A percentile compares a stretch with the other conserved stretches of the same genome.
phyloP scores from a whole-genome alignment of 1,140 invertebrate species.

The Drosophila rhopaloa region DNA sequence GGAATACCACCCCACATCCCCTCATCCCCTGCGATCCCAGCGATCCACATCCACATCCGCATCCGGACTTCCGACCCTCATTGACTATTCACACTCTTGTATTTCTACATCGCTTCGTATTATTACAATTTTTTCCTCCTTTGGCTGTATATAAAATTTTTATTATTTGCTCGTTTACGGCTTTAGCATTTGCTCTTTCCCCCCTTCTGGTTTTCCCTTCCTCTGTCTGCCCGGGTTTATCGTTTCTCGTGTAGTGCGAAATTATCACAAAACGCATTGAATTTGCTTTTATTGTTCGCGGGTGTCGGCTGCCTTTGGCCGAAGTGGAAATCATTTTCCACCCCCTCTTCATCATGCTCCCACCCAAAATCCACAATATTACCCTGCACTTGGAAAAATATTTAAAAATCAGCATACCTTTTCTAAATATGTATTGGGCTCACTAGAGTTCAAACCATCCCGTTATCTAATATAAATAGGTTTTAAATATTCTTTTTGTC shows the following conservation, averaged over 20 bases:
- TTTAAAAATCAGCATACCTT: neutral
- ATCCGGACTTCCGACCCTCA: slow-evolving; percentile 53
- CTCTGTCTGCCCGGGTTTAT: slow-evolving; percentile 45
- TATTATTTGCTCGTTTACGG: slow-evolving; percentile 79
- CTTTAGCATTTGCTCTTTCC: slow-evolving; percentile 37
- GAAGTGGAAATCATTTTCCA: slow-evolving; percentile 25
- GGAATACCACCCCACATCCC: slow-evolving; percentile 8
- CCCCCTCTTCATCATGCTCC: slow-evolving; percentile 14
- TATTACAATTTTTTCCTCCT: slow-evolving; percentile 52
- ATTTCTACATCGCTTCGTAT: slow-evolving; percentile 45
- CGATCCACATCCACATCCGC: slow-evolving; percentile 15
- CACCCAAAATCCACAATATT: neutral
- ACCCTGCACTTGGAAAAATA: neutral
- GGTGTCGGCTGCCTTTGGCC: slow-evolving; percentile 32
- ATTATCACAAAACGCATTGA: slow-evolving; percentile 81
- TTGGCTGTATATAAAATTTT: slow-evolving; percentile 60
- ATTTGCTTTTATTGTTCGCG: slow-evolving; percentile 80
- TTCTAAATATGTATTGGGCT: too few species aligned
- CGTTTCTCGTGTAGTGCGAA: slow-evolving; percentile 67
- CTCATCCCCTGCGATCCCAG: slow-evolving; percentile 10
- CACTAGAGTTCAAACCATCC: too few species aligned
- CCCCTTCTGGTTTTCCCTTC: slow-evolving; percentile 3
- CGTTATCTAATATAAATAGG: too few species aligned
- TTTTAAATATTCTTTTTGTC: too few species aligned
- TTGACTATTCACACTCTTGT: slow-evolving; percentile 83